These are phyloP conservation scores for Paramormyrops hopkinsi DNA, from an alignment of 2,797 vertebrate species.

Conservation along the genomic window DNA sequence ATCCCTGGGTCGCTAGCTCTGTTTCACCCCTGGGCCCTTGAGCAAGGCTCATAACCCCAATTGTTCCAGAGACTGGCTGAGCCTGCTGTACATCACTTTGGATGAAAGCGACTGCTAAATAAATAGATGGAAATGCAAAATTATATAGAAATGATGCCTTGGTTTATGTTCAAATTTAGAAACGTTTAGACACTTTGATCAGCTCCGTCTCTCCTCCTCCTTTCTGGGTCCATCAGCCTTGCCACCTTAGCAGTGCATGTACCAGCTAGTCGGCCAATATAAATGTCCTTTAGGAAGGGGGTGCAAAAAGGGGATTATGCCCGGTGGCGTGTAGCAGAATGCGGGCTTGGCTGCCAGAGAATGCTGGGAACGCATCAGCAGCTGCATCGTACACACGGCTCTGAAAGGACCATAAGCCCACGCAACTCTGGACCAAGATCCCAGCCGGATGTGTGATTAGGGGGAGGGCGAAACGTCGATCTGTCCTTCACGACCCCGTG, in stretches of 20 bases:
- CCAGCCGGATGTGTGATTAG: background rate
- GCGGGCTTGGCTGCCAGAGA: background rate
- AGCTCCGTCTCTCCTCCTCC: background rate
- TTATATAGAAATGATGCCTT: background rate
- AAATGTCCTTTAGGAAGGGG: background rate
- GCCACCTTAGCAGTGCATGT: background rate
- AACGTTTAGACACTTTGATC: background rate
- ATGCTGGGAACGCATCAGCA: background rate
- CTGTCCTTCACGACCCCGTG: background rate
- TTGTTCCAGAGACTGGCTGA: background rate
- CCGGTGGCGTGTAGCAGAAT: background rate
- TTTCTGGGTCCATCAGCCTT: background rate
- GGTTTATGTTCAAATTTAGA: background rate
- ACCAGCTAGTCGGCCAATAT: background rate
- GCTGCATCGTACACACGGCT: background rate
- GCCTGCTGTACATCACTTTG: background rate
- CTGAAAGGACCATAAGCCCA: background rate
- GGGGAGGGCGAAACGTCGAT: background rate
- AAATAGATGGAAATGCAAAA: background rate
- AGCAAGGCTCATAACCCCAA: background rate
- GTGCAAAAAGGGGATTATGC: background rate
- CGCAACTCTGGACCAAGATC: background rate
- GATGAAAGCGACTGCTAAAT: background rate
- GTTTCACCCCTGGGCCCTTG: background rate
- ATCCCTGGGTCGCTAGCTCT: background rate